Base-by-base conservation (phyloP, 1,140 invertebrate genomes). In the Pantala flavescens region DNA sequence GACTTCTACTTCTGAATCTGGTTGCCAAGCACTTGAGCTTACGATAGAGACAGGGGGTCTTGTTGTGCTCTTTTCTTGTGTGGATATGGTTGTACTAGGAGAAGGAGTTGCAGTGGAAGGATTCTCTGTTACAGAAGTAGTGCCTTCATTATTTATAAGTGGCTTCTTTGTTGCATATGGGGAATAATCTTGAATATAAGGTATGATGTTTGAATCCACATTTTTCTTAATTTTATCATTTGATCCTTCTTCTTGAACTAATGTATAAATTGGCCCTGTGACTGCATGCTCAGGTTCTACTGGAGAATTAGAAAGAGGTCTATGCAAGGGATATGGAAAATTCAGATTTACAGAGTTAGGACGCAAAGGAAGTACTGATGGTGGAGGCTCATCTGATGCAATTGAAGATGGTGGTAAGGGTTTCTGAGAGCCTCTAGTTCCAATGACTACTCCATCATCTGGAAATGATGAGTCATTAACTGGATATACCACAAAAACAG, bases 401-500 rank as follows among this genome's bases (percentile, higher is more conserved):
- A 86, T 75, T 43, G 83, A 85, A 19, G 84, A 82, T 7, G 88
- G 87, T 5, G 87, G 86, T 24, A 88, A 75, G 2, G 87, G 87
- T 73, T 84, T 76, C 43, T 86, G 83, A 70, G 86, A 84, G 5
- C 86, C 87, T 28, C 84, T 81, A 0, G 83, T 86, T 9, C 86
- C 87, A 7, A 88, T 82, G 0, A 88, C 86, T 5, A 88, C 86
- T 12, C 82, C 82, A 70, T 84, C 85, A 28, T 86, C 86, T 23
- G 81, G 82, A 24, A 83, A 81, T n/a, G 80, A 80, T 7, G 76
- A 79, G 71, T 86, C 83, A 70, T 87, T 87, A 0, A 86, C 84
- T 3, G 89, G 88, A 78, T 90, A 90, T 0, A 90, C 89, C 0
- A 90, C 86, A 77, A 89, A 90, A 9, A 87, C 85, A 0, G 86